phyloP scores from a whole-genome alignment of 2,113 vertebrate species.

The Peromyscus maniculatus region DNA sequence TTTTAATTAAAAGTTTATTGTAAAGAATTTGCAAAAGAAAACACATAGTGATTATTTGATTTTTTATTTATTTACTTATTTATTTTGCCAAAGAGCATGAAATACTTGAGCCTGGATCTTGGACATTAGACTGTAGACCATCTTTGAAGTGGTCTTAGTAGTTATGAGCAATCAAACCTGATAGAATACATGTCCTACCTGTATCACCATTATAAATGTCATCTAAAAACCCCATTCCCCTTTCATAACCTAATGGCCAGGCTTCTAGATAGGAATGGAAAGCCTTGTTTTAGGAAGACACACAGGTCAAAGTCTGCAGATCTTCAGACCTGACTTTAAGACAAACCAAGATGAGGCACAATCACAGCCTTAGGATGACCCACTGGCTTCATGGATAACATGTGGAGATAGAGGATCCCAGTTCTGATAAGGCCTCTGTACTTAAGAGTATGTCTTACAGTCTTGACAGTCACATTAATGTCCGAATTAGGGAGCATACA shows the following conservation, averaged over 20 bases:
- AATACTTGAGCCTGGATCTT: not conserved
- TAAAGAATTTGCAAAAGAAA: not conserved
- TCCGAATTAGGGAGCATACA: not conserved
- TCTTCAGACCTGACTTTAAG: not conserved
- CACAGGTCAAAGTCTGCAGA: not conserved
- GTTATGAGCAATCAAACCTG: not conserved
- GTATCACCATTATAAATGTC: not conserved
- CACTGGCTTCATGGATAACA: not conserved
- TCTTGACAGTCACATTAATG: not conserved
- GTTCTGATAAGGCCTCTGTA: no score
- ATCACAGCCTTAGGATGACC: not conserved
- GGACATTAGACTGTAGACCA: not conserved
- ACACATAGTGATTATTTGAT: not conserved
- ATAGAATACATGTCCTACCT: not conserved
- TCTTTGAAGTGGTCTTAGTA: constrained; percentile 32
- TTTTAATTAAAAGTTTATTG: not conserved
- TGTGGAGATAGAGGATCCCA: no score
- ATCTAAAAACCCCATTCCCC: not conserved
- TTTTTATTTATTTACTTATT: not conserved
- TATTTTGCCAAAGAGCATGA: constrained; percentile 14
- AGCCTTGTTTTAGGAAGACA: not conserved
- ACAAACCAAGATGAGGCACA: not conserved
- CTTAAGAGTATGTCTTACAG: not conserved
- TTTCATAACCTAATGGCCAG: not conserved
- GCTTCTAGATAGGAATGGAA: not conserved